Base-by-base conservation (phyloP, 2,797 vertebrate genomes). In the Todus mexicanus region DNA sequence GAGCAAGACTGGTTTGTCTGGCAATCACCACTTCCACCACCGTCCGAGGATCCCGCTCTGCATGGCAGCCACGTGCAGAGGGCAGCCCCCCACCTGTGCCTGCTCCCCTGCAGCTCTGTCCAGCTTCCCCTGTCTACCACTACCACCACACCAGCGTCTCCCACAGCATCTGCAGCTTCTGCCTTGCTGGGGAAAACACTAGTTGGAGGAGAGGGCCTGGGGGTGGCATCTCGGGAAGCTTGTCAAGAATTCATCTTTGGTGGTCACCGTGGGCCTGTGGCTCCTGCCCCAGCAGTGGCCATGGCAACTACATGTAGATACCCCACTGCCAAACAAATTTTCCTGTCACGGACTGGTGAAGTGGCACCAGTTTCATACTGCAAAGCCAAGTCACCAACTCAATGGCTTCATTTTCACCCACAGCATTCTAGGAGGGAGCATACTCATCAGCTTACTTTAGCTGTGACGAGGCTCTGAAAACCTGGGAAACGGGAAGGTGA, bases 51-150 rank as follows among this genome's bases (percentile, higher is more conserved):
- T 4, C 20, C 7, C 2, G 1, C 21, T 38, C 33, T 11, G 11
- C 29, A 5, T 1, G 4, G n/a, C 4, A 2, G 9, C 3, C 0
- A 3, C 6, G 9, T 35, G 51, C 37, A 4, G 10, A 38, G 6
- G 33, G 51, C 70, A 76, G 43, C 40, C 31, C 22, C 22, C 27
- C 12, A 3, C 6, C 23, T 4, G 0, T 4, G 11, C 26, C 53
- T 10, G 2, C 40, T 23, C 11, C 15, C n/a, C 43, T 15, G 6
- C 1, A 0, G 20, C 7, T 25, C 74, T 53, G 37, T 31, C 43
- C 60, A 48, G 5, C 15, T 19, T 38, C 21, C 4, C 21, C 37
- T 14, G 8, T 4, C 35, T 50, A 43, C 43, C 35, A 4, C 37
- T 29, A 19, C 37, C 64, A 38, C 63, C 19, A 2, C 40, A 37